These are phyloP conservation scores for Anhinga anhinga DNA, from an alignment of 2,113 vertebrate species.

Conservation along the genomic window DNA sequence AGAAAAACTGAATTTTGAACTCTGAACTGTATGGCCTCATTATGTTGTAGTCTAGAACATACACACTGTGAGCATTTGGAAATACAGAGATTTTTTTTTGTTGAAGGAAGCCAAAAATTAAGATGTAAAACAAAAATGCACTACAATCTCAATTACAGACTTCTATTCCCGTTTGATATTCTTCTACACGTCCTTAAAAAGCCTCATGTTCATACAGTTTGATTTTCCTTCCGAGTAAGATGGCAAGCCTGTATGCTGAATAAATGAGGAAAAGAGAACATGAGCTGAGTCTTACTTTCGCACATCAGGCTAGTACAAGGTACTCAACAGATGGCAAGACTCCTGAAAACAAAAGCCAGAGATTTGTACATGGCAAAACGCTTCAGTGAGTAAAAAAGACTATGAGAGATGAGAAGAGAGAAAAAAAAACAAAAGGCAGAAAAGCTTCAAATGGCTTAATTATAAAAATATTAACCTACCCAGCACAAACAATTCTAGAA, in stretches of 20 bases:
- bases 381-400: slow-evolving; percentile 23
- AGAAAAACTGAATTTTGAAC: neutral
- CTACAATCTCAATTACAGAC: neutral
- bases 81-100: neutral
- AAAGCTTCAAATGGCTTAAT: neutral
- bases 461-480: neutral
- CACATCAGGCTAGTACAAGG: neutral
- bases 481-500: neutral
- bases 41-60: neutral
- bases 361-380: neutral
- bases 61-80: neutral
- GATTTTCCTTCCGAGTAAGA: neutral
- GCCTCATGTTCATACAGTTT: neutral
- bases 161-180: neutral
- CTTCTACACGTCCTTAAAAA: neutral
- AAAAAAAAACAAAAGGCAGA: neutral
- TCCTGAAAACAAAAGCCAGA: slow-evolving; percentile 14
- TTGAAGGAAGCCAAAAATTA: neutral
- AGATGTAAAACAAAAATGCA: neutral
- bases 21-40: neutral
- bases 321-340: slow-evolving; percentile 40
- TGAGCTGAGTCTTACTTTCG: neutral
- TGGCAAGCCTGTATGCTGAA: neutral
- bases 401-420: neutral
- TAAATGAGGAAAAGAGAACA: slow-evolving; percentile 1